Base-by-base conservation (phyloP, 37 sponge, comb jelly and placozoan species). In the Spongilla lacustris region DNA sequence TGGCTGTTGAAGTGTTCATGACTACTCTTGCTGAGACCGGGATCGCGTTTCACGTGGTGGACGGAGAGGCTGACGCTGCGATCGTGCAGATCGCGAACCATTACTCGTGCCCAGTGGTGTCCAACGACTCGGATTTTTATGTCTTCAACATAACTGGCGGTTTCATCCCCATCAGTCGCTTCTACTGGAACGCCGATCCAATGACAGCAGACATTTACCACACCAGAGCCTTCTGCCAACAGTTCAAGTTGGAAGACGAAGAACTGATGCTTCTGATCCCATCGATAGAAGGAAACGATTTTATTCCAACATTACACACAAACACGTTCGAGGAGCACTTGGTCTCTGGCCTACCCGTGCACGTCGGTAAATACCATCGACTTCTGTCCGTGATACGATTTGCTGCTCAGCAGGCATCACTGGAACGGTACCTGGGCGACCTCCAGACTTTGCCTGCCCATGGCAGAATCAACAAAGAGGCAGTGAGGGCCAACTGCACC, bases 71-170 rank as follows among this genome's bases (percentile, higher is more conserved):
- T 29, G 96, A 96, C 67, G 50, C 21, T 13, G 36, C 37, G n/a
- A 87, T 86, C 68, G 90, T 74, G 8, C 50, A 68, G 36, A 73
- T 93, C 22, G 96, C 92, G 8, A 88, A 88, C 50, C 31, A 41
- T 66, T 80, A 86, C 24, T 58, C 69, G 21, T 96, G 92, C 71
- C 94, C 92, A 22, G 91, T 96, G 2, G 68, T 93, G 1, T 76
- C 89, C 13, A 23, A 67, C 11, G 96, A 96, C 69, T 92, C 94
- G 9, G 96, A 96, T 84, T 96, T 85, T 69, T 93, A 71, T 84
- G 77, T 96, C n/a, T 93, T 83, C 73, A 75, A 90, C 27, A 34
- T 96, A 3, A 71, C 27, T 11, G 73, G 76, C 33, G 96, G 96
- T 2, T 93, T 84, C 75, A 85, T 91, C 13, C 96, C 89, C 19